Evolutionary conservation across 2,888 invertebrate genomes (phyloP), one percentile per base, ranked within the genome.

Genomic region (Lithophane ornitopus): DNA sequence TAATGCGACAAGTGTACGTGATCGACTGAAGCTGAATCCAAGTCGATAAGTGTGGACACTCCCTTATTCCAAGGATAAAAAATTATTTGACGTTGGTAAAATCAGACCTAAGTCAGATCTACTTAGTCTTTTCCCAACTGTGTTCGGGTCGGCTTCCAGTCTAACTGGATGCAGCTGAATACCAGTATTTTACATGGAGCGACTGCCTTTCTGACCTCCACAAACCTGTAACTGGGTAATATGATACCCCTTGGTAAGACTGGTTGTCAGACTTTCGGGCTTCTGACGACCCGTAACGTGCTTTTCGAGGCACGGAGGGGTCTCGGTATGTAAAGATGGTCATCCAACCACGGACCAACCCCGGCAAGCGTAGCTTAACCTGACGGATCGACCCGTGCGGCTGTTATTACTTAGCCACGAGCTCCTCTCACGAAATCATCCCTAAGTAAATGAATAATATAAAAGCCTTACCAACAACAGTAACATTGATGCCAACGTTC

Each of bases 401-500:
- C n/a, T n/a, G n/a, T n/a, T n/a, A n/a, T n/a, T n/a, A n/a, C n/a
- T n/a, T n/a, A n/a, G n/a, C n/a, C n/a, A n/a, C n/a, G n/a, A n/a
- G n/a, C n/a, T n/a, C n/a, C n/a, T n/a, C n/a, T n/a, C n/a, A n/a
- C n/a, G n/a, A n/a, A n/a, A n/a, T n/a, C n/a, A n/a, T n/a, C n/a
- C 11, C 52, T 22, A 52, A 52, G 1, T n/a, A 52, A 54, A 54
- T 54, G 1, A 54, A 12, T n/a, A 54, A 54, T 54, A 26, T 26
- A 54, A 54, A 54, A 54, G 6, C n/a, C 72, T 72, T 90, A 97
- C 97, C 96, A 80, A 97, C 95, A 80, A 97, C 95, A 86, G 96
- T 97, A 56, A 97, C 91, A 85, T 97, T 97, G 87, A 97, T 95
- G 49, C 97, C 96, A 59, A 96, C 93, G 87, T 97, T 97, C 84